phyloP scores from a whole-genome alignment of 1,140 invertebrate species.

The Hestina assimilis region DNA sequence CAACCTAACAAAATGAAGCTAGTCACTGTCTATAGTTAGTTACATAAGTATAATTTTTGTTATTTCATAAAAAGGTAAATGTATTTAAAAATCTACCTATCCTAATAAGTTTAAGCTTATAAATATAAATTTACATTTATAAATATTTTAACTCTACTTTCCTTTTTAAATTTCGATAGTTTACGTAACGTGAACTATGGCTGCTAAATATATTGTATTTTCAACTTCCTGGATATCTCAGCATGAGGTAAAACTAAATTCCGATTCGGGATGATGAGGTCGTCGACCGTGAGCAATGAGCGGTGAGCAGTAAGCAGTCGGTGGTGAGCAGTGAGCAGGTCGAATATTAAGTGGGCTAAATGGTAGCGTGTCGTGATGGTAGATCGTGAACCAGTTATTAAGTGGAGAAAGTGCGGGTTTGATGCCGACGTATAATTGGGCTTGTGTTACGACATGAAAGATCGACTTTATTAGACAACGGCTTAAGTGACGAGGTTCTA shows the following conservation, averaged over 20 bases:
- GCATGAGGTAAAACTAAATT: not conserved
- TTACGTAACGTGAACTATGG: too few species aligned
- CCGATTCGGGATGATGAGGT: slow-evolving; percentile 21
- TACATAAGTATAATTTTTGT: too few species aligned
- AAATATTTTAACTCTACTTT: too few species aligned
- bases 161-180: too few species aligned
- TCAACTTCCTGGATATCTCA: not conserved
- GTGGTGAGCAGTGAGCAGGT: not conserved
- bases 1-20: too few species aligned
- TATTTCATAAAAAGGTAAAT: too few species aligned
- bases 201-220: too few species aligned
- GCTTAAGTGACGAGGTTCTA: not conserved
- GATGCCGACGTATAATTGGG: slow-evolving; percentile 40
- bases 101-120: too few species aligned
- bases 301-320: not conserved
- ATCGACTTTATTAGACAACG: slow-evolving; percentile 16
- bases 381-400: slow-evolving; percentile 41
- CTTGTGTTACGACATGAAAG: slow-evolving; percentile 25
- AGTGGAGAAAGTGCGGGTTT: slow-evolving; percentile 41
- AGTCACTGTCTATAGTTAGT: too few species aligned
- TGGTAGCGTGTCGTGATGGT: slow-evolving; percentile 30
- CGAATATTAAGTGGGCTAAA: slow-evolving; percentile 21
- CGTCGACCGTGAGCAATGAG: slow-evolving; percentile 6
- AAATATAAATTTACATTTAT: too few species aligned
- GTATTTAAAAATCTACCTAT: too few species aligned